phyloP scores from a whole-genome alignment of 2,888 invertebrate species.

The Actias luna region DNA sequence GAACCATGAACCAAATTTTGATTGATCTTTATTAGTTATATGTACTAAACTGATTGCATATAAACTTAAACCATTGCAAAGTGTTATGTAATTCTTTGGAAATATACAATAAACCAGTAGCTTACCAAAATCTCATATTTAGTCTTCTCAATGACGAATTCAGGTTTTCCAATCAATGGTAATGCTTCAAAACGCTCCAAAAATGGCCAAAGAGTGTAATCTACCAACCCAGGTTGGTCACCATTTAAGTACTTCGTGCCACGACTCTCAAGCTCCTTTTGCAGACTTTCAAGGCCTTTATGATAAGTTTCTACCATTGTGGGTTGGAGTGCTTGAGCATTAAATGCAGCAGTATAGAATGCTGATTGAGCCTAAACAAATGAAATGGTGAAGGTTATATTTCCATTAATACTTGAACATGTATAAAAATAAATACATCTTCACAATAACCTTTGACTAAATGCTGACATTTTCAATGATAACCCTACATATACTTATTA shows the following conservation, averaged over 20 bases:
- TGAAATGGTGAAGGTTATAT: slow-evolving; percentile 12
- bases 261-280: slow-evolving; percentile 84
- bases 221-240: slow-evolving; percentile 87
- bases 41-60: too few species aligned
- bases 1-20: too few species aligned
- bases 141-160: slow-evolving; percentile 84
- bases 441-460: background rate
- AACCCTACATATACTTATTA: too few species aligned
- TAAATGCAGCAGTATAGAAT: slow-evolving; percentile 79
- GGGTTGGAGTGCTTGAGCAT: slow-evolving; percentile 55
- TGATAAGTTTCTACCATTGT: slow-evolving; percentile 75
- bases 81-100: background rate
- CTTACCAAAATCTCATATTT: slow-evolving; percentile 85
- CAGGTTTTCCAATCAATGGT: slow-evolving; percentile 82
- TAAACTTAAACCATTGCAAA: background rate
- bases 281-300: slow-evolving; percentile 83
- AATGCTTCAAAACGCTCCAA: slow-evolving; percentile 83
- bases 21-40: too few species aligned
- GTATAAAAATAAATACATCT: background rate
- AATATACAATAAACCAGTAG: slow-evolving; percentile 14
- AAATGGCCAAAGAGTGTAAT: slow-evolving; percentile 94
- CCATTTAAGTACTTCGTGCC: slow-evolving; percentile 86
- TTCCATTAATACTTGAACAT: background rate
- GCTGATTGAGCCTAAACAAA: slow-evolving; percentile 73
- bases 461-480: background rate